Evolutionary conservation across 2,797 vertebrate species (phyloP).

Genomic region (Nothura maculosa): DNA sequence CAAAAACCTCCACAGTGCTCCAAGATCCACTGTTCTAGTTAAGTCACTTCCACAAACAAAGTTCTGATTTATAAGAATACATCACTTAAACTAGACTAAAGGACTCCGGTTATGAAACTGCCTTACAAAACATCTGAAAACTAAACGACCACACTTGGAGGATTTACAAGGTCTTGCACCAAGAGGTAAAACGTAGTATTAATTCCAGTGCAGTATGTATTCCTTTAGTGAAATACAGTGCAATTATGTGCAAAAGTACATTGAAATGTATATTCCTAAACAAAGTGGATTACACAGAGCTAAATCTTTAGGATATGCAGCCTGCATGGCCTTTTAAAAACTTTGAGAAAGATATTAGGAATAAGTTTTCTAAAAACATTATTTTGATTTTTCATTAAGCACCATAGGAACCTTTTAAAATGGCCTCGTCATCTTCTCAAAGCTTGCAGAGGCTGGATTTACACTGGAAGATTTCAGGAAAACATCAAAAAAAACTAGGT

Average conservation of each 20-base stretch:
- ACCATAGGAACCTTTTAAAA: slow-evolving; percentile 2
- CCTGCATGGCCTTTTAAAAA: slow-evolving; percentile 7
- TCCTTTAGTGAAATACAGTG: slow-evolving; percentile 10
- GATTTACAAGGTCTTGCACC: slow-evolving; percentile 51
- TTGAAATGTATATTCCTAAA: background rate
- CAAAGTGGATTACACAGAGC: background rate
- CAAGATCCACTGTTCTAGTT: slow-evolving; percentile 47
- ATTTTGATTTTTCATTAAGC: slow-evolving; percentile 15
- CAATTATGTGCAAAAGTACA: slow-evolving; percentile 1
- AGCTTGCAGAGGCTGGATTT: slow-evolving; percentile 8
- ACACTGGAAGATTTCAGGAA: slow-evolving; percentile 19
- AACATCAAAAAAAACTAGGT: background rate
- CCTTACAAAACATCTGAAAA: slow-evolving; percentile 63
- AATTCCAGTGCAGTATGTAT: background rate
- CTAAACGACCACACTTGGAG: slow-evolving; percentile 3
- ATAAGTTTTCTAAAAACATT: background rate
- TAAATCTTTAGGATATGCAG: background rate
- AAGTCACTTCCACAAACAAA: slow-evolving; percentile 50
- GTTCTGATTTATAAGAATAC: slow-evolving; percentile 2
- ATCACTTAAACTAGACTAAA: slow-evolving; percentile 27
- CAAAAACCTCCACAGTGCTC: slow-evolving; percentile 43
- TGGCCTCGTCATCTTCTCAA: background rate
- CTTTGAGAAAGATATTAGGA: slow-evolving; percentile 15
- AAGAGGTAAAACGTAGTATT: background rate
- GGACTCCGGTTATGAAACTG: slow-evolving; percentile 51